Percentiles rank a stretch among this genome's conserved stretches.
Conservation (phyloP, 2,888 invertebrate species). For the Lymantria dispar region DNA sequence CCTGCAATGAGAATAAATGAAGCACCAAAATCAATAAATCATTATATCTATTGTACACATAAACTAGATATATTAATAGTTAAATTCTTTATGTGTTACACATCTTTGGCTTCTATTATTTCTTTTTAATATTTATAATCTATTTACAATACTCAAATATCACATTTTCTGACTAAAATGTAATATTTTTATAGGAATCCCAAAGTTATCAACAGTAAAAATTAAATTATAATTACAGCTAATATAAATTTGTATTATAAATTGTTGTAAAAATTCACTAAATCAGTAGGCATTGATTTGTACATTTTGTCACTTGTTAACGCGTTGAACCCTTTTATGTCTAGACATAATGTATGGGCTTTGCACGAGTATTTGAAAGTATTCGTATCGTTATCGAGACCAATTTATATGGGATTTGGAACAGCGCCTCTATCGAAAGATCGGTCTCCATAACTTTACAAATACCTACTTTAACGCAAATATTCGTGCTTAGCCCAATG, state of each 20-base stretch:
- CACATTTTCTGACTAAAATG: slow-evolving; percentile 28
- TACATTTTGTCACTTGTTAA: slow-evolving; percentile 6
- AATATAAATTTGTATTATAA: slow-evolving; percentile 1
- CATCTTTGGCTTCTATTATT: slow-evolving; percentile 22
- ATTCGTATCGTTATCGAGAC: too few species aligned
- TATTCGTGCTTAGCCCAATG: too few species aligned
- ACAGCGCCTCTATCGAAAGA: too few species aligned
- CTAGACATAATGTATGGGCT: too few species aligned
- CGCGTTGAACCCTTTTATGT: neutral
- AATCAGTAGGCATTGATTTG: slow-evolving; percentile 5
- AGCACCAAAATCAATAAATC: neutral
- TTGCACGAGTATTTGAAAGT: too few species aligned
- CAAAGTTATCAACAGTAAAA: slow-evolving; percentile 1
- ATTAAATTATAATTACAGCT: neutral
- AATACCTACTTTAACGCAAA: too few species aligned
- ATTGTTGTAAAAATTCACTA: slow-evolving; percentile 3
- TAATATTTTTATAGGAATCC: slow-evolving; percentile 25
- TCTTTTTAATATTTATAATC: slow-evolving; percentile 3
- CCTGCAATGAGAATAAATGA: too few species aligned
- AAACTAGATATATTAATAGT: neutral
- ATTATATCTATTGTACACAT: neutral
- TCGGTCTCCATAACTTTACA: too few species aligned
- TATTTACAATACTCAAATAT: slow-evolving; percentile 17
- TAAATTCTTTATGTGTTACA: slow-evolving; percentile 1
- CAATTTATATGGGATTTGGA: too few species aligned